These are phyloP conservation scores for Phengaris alcon DNA, from an alignment of 2,888 invertebrate genomes.

Conservation along the genomic window DNA sequence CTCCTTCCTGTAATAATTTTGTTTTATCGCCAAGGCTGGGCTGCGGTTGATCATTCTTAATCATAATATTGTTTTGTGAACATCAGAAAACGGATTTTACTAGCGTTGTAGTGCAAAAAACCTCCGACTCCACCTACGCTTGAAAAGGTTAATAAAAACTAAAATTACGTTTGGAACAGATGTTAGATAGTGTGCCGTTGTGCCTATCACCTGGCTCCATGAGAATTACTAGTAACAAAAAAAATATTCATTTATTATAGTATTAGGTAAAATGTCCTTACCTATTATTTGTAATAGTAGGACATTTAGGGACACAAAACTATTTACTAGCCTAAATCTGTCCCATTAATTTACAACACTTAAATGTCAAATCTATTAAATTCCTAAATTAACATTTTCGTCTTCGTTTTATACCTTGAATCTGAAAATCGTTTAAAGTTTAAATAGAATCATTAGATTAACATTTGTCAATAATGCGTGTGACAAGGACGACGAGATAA, in stretches of 20 bases:
- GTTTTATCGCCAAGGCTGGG: background rate
- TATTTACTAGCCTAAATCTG: background rate
- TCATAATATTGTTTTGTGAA: background rate
- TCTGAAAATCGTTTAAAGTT: background rate
- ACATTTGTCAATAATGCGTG: background rate
- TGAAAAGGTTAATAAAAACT: background rate
- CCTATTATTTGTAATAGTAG: too few relatives aligned
- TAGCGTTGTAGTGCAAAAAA: background rate
- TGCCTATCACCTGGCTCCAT: too few relatives aligned
- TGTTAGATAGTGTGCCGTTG: too few relatives aligned
- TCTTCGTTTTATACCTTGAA: background rate
- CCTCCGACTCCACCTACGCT: background rate
- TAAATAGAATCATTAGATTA: background rate
- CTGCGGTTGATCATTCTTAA: constrained; percentile 4
- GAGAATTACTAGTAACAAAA: too few relatives aligned
- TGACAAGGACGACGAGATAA: background rate
- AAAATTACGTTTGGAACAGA: background rate
- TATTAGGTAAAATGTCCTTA: constrained; percentile 1
- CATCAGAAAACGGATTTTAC: background rate
- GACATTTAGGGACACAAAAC: too few relatives aligned
- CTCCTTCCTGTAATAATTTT: background rate
- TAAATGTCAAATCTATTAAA: constrained; percentile 7
- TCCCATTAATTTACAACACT: background rate
- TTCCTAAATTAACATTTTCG: background rate
- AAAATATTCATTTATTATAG: background rate